Evolutionary conservation across 2,888 invertebrate genomes (phyloP).

Genomic region (Stenurella melanura): DNA sequence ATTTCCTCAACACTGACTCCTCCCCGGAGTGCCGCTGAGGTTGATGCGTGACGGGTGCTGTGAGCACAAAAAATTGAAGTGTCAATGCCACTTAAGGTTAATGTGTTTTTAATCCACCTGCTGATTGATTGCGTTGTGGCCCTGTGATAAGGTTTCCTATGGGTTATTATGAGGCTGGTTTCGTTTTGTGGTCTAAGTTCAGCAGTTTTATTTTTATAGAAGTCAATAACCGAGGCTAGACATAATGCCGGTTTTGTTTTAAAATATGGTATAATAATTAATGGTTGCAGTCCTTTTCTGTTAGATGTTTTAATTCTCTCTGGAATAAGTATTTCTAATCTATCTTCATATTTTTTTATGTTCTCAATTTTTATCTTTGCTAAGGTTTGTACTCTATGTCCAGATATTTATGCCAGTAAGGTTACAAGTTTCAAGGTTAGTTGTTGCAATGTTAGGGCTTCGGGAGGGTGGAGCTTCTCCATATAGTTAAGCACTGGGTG

Average conservation of each 20-base stretch:
- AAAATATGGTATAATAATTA: constrained; percentile 19
- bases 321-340: constrained; percentile 18
- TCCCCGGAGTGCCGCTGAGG: background rate
- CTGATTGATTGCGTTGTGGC: background rate
- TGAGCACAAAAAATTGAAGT: background rate
- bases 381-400: no score
- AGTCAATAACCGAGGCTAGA: background rate
- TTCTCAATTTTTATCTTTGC: constrained; percentile 9
- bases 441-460: no score
- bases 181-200: background rate
- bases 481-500: constrained; percentile 2
- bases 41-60: background rate
- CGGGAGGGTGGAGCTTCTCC: no score
- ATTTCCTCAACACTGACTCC: background rate
- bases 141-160: background rate
- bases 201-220: background rate
- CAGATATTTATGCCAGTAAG: no score
- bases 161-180: background rate
- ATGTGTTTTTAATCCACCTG: background rate
- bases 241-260: background rate
- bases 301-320: constrained; percentile 17
- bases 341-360: background rate
- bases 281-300: constrained; percentile 8
- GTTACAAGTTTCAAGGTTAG: no score
- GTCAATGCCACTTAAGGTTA: background rate